Conservation (phyloP, 2,113 vertebrate genomes). For the Pomatorhinus ruficollis region DNA sequence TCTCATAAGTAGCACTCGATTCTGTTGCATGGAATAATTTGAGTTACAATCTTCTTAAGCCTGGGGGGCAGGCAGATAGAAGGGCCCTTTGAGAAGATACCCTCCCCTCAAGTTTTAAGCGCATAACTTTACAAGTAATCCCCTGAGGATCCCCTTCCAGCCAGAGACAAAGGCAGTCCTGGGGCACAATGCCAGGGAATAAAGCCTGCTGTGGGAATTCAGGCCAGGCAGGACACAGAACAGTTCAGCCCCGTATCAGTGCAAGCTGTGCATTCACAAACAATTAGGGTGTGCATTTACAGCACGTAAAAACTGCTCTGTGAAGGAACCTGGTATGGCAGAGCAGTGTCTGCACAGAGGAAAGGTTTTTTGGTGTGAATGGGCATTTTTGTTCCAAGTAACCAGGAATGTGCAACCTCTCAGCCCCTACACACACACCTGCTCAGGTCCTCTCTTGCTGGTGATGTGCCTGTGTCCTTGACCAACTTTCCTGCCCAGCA, state of each 20-base stretch:
- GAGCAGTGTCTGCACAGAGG: fast-evolving
- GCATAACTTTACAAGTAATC: background rate
- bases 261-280: background rate
- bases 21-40: background rate
- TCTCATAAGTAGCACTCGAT: fast-evolving
- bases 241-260: fast-evolving
- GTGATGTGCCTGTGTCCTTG: fast-evolving
- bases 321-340: background rate
- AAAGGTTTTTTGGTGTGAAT: fast-evolving
- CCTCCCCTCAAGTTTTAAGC: background rate
- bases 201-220: background rate
- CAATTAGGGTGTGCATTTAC: background rate
- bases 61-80: background rate
- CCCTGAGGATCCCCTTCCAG: background rate
- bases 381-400: background rate
- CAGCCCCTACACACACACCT: fast-evolving
- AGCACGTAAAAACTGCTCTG: background rate
- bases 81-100: background rate
- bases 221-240: background rate
- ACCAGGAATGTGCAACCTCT: background rate
- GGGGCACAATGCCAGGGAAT: fast-evolving
- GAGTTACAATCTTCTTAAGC: background rate
- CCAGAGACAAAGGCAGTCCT: background rate
- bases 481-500: background rate
- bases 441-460: background rate